These are phyloP conservation scores for Gasterosteus aculeatus DNA, from an alignment of 2,113 vertebrate genomes.

Conservation along the genomic window DNA sequence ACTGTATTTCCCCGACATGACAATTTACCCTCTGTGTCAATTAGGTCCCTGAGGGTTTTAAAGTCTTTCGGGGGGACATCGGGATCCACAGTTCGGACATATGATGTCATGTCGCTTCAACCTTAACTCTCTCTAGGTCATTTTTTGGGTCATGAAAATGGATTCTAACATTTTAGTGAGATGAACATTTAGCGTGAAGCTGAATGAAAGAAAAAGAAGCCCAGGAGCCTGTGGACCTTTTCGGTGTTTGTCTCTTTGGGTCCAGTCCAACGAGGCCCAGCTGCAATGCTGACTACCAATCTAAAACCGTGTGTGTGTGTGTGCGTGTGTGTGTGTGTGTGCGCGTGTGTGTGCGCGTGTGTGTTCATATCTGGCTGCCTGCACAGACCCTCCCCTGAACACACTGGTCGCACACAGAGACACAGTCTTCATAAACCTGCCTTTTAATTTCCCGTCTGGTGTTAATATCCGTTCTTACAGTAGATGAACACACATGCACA, in stretches of 20 bases:
- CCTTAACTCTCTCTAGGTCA: neutral
- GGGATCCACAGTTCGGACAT: neutral
- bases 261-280: neutral
- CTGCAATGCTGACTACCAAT: neutral
- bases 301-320: neutral
- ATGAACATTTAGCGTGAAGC: neutral
- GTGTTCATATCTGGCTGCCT: conserved; percentile 1
- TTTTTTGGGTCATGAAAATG: too few species aligned
- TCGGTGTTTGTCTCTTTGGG: neutral
- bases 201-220: neutral
- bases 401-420: neutral
- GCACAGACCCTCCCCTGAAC: neutral
- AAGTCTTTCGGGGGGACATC: too few species aligned
- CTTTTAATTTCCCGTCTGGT: conserved; percentile 66
- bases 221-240: neutral
- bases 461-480: conserved; percentile 58
- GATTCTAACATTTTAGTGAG: neutral
- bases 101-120: neutral
- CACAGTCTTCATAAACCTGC: conserved; percentile 21
- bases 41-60: too few species aligned
- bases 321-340: neutral
- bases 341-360: conserved; percentile 2
- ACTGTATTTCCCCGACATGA: too few species aligned
- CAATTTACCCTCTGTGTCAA: neutral
- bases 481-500: conserved; percentile 15